Evolutionary conservation across 2,113 vertebrate species (phyloP).

Genomic region (Hucho hucho): DNA sequence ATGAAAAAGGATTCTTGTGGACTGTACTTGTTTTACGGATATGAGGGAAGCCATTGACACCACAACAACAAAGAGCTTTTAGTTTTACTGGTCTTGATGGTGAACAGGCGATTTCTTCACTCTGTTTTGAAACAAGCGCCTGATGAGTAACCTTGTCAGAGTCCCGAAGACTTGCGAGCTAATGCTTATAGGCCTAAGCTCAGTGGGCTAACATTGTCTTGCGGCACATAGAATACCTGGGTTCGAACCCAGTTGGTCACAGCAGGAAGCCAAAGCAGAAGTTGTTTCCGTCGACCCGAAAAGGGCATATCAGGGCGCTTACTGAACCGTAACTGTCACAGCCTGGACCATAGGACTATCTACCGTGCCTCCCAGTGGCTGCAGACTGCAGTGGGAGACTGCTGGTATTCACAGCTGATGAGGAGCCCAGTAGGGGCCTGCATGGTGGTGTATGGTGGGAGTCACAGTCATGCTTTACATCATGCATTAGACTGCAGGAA

Average conservation of each 20-base stretch:
- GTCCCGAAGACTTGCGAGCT: no score
- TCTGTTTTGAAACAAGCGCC: neutral
- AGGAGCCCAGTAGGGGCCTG: neutral
- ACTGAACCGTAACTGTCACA: neutral
- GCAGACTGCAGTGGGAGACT: neutral
- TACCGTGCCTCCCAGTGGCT: no score
- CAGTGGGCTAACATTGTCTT: no score
- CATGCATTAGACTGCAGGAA: neutral
- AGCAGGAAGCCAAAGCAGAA: no score
- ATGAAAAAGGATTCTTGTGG: neutral
- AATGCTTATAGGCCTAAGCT: no score
- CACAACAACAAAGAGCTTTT: neutral
- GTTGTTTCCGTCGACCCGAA: no score
- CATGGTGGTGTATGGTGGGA: neutral
- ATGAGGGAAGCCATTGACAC: neutral
- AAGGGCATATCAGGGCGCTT: neutral
- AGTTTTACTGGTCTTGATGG: neutral
- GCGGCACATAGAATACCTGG: no score
- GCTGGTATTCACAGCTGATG: neutral
- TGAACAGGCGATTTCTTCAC: neutral
- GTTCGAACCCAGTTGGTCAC: no score
- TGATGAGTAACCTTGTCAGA: no score
- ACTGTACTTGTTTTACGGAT: neutral
- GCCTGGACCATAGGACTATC: no score
- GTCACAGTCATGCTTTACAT: slow-evolving; percentile 1